Evolutionary conservation across 1,140 invertebrate genomes (phyloP), one percentile per base, ranked within the genome.

Genomic region (Panagrolaimus sp.): DNA sequence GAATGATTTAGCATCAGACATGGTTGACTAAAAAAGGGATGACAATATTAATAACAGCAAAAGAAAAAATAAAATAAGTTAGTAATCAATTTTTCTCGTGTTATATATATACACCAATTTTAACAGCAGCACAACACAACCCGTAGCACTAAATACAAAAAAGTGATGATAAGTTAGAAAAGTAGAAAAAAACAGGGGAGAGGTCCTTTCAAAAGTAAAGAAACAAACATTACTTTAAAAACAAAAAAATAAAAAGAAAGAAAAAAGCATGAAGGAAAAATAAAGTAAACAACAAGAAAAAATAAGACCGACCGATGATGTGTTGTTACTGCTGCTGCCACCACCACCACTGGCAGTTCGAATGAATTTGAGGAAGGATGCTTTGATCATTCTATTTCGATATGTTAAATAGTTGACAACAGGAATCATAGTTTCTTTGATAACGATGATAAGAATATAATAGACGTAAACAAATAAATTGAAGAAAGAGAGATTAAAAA

Each of bases 1-100:
- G 31, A 63, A 68, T 11, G 53, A 9, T 23, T 68, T 68, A 42
- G 45, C 66, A 57, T 16, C 20, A 11, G 63, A 64, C 63, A 64
- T 64, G 3, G 23, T 20, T 14, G 38, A 14, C 44, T 64, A 14
- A 53, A 53, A 9, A 7, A 9, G n/a, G n/a, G n/a, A n/a, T n/a
- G n/a, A n/a, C n/a, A n/a, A n/a, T n/a, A n/a, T n/a, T n/a, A n/a
- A n/a, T n/a, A n/a, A n/a, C 9, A 38, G 31, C 7, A 38, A 9
- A 53, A 11, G 48, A 53, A 23, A 8, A 9, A 53, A 14, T 53
- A 53, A 9, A 53, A 53, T 25, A 53, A 16, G n/a, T 23, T 53
- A 14, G 25, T 25, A 53, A 16, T 16, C 31, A 38, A 38, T 38
- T 38, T n/a, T 38, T 38, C 31, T 38, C 31, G 31, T 38, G 31